A percentile compares a stretch with the other conserved stretches of the same genome.
Evolutionary conservation across 2,888 invertebrate species (phyloP).

Genomic region (Drosophila nr. medialis): DNA sequence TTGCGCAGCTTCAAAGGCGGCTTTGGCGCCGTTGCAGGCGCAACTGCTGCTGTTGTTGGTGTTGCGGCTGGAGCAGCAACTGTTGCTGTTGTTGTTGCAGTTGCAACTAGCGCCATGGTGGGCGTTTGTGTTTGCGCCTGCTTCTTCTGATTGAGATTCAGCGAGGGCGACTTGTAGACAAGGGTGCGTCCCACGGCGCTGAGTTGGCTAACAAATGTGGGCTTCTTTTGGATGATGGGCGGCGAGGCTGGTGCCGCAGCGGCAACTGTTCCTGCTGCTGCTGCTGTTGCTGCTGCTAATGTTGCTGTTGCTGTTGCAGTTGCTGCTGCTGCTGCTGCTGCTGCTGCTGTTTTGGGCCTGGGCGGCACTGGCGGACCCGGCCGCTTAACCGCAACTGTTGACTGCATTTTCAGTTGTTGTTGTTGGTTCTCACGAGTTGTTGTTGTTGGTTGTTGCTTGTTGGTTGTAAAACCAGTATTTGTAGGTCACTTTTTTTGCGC

Average conservation of each 20-base stretch:
- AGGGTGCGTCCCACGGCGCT: constrained; percentile 84
- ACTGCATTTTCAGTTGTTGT: constrained; percentile 58
- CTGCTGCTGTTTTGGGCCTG: constrained; percentile 86
- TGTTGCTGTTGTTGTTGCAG: constrained; percentile 38
- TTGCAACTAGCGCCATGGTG: constrained; percentile 63
- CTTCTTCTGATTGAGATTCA: constrained; percentile 81
- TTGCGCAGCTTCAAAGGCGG: constrained; percentile 80
- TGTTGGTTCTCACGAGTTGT: constrained; percentile 69
- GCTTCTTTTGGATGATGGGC: constrained; percentile 77
- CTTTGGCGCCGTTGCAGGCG: constrained; percentile 61
- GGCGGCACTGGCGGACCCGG: constrained; percentile 92
- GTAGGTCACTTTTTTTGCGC: constrained; percentile 81
- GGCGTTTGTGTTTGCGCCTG: constrained; percentile 77
- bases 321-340: constrained; percentile 36
- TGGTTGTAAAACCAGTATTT: constrained; percentile 81
- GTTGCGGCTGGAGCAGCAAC: constrained; percentile 28
- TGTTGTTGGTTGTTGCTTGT: constrained; percentile 23
- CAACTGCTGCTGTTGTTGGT: constrained; percentile 23
- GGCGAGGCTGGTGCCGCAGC: constrained; percentile 40
- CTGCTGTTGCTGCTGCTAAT: constrained; percentile 23
- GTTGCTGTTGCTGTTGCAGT: constrained; percentile 26
- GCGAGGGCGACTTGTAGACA: constrained; percentile 84
- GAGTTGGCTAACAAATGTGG: constrained; percentile 71
- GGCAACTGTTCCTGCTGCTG: constrained; percentile 29
- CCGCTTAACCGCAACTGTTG: constrained; percentile 86